A percentile compares a stretch with the other conserved stretches of the same genome.
phyloP scores from a whole-genome alignment of 92 coral and sea anemone species.

The Anthopleura xanthogrammica region DNA sequence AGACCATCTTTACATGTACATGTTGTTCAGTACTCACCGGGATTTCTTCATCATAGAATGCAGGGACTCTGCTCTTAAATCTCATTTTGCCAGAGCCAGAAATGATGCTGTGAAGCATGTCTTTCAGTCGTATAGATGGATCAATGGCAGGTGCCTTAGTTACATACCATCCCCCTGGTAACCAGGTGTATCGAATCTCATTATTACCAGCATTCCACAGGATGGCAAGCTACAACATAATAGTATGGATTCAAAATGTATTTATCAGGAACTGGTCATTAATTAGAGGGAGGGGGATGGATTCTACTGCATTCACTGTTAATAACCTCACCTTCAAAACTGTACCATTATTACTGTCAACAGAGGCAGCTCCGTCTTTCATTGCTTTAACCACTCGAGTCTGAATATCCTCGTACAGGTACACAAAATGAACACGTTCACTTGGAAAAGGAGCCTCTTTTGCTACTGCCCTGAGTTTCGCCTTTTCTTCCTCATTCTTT shows the following conservation, averaged over 20 bases:
- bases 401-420: conserved; percentile 73
- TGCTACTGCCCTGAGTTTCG: conserved; percentile 51
- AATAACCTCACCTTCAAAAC: conserved; percentile 17
- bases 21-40: conserved; percentile 51
- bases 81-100: conserved; percentile 68
- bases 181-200: conserved; percentile 83
- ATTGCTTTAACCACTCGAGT: conserved; percentile 48
- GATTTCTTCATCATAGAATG: conserved; percentile 76
- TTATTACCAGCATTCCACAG: conserved; percentile 84
- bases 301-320: background rate
- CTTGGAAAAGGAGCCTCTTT: conserved; percentile 44
- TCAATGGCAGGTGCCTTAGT: conserved; percentile 36
- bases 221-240: conserved; percentile 57
- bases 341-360: conserved; percentile 8
- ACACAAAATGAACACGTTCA: conserved; percentile 70
- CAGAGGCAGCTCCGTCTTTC: conserved; percentile 33
- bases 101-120: conserved; percentile 53
- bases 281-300: too few relatives aligned
- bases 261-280: too few relatives aligned
- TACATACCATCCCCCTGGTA: conserved; percentile 88
- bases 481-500: conserved; percentile 53
- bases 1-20: too few relatives aligned
- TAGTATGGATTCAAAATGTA: too few relatives aligned
- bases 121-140: conserved; percentile 52
- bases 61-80: conserved; percentile 51